These are phyloP conservation scores for Diplosoma virens DNA, from an alignment of 23 tunicate species.

Conservation along the genomic window DNA sequence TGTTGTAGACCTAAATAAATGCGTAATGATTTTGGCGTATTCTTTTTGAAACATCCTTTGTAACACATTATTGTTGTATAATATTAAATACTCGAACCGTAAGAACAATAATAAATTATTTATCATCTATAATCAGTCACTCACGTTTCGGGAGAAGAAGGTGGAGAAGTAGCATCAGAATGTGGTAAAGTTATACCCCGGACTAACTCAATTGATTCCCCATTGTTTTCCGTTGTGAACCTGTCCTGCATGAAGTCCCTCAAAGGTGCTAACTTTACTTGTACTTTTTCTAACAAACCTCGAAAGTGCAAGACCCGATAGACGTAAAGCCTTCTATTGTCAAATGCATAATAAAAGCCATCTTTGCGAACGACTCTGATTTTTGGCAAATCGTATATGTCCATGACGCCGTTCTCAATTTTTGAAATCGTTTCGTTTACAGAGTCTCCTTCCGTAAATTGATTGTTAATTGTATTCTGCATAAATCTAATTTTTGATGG, in stretches of 20 bases:
- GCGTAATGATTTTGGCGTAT: too few relatives aligned
- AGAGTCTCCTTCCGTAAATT: not conserved
- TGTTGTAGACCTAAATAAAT: too few relatives aligned
- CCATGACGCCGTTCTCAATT: slow-evolving; percentile 10
- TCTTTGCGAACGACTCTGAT: slow-evolving; percentile 28
- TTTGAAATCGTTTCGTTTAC: not conserved
- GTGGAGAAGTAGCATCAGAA: slow-evolving; percentile 6
- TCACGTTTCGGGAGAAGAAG: slow-evolving; percentile 17
- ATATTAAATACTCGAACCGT: too few relatives aligned
- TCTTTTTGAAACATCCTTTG: too few relatives aligned
- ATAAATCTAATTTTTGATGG: slow-evolving; percentile 36
- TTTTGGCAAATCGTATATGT: not conserved
- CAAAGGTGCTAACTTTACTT: not conserved
- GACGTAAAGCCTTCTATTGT: slow-evolving; percentile 33
- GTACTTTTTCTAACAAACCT: not conserved
- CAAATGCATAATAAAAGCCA: slow-evolving; percentile 28
- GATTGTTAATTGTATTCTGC: slow-evolving; percentile 17
- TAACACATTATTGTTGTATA: too few relatives aligned
- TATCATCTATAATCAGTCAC: too few relatives aligned
- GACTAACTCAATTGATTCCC: not conserved
- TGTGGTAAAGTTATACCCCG: slow-evolving; percentile 5
- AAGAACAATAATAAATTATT: too few relatives aligned
- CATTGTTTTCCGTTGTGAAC: slow-evolving; percentile 23
- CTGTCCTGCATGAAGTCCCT: not conserved
- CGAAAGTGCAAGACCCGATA: slow-evolving; percentile 18